A percentile compares a stretch with the other conserved stretches of the same genome.
These are phyloP conservation scores for Odobenus rosmarus DNA, from an alignment of 2,113 vertebrate genomes.

Conservation along the genomic window DNA sequence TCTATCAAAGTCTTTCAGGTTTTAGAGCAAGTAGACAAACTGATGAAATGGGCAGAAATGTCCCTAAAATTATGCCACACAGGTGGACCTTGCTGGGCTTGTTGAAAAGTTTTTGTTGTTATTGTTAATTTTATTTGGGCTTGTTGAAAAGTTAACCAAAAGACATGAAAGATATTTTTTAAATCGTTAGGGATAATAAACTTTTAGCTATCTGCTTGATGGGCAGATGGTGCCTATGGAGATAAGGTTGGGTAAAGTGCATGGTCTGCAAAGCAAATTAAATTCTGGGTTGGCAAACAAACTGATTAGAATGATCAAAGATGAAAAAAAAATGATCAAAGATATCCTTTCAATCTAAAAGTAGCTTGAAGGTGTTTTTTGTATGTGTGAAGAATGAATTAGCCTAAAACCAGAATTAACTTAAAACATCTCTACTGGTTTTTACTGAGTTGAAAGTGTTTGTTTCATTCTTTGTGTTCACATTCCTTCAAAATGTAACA, in stretches of 20 bases:
- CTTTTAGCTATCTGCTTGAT: not conserved
- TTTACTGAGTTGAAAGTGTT: not conserved
- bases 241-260: not conserved
- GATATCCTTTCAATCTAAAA: not conserved
- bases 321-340: not conserved
- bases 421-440: not conserved
- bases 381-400: not conserved
- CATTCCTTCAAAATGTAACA: not conserved
- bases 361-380: not conserved
- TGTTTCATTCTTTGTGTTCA: not conserved
- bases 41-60: not conserved
- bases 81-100: not conserved
- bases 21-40: not conserved
- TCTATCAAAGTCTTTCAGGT: not conserved
- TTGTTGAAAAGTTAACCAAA: slow-evolving; percentile 25
- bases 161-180: not conserved
- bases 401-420: not conserved
- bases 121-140: not conserved
- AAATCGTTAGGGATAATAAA: not conserved
- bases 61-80: not conserved
- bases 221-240: not conserved
- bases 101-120: slow-evolving; percentile 2
- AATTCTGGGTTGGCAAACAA: not conserved
- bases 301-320: not conserved
- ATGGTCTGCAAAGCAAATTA: not conserved